Evolutionary conservation across 2,113 vertebrate species (phyloP).

Genomic region (Leptobrachium leishanense): DNA sequence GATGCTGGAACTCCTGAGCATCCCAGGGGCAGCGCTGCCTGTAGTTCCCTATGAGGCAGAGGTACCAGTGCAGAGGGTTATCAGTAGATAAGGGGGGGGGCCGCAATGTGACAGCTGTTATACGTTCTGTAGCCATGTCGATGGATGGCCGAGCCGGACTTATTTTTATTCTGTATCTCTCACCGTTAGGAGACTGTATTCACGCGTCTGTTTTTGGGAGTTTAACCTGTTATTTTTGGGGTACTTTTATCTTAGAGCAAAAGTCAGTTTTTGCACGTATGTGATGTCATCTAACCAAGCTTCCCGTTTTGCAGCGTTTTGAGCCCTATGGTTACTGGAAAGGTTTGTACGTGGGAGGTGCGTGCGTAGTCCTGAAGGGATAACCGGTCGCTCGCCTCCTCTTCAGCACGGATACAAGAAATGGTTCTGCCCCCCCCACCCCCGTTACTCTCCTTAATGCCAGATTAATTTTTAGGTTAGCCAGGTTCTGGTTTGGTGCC

Average conservation of each 20-base stretch:
- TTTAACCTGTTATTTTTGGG: constrained; percentile 23
- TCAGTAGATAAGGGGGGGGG: constrained; percentile 51
- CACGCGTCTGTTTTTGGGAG: constrained; percentile 28
- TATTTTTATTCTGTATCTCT: background rate
- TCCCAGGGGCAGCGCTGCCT: background rate
- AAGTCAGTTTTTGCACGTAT: background rate
- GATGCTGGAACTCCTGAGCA: constrained; percentile 11
- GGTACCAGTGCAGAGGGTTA: constrained; percentile 35
- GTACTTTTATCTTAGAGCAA: constrained; percentile 10
- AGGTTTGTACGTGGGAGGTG: constrained; percentile 7
- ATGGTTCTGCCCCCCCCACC: constrained; percentile 12
- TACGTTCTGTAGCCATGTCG: constrained; percentile 14
- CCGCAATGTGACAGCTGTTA: constrained; percentile 26
- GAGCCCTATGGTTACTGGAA: constrained; percentile 2
- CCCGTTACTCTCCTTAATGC: constrained; percentile 29
- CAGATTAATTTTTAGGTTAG: constrained; percentile 55
- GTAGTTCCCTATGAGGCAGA: constrained; percentile 3
- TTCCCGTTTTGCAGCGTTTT: constrained; percentile 21
- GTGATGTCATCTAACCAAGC: constrained; percentile 52
- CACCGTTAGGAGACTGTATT: constrained; percentile 11
- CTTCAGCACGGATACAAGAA: constrained; percentile 10
- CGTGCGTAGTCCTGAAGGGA: constrained; percentile 7
- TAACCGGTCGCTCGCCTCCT: constrained; percentile 12
- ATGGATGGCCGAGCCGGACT: constrained; percentile 23
- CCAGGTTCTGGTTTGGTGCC: constrained; percentile 79